Percentiles rank a stretch among this genome's conserved stretches.
Conservation (phyloP, 1,140 invertebrate genomes). For the Psix sp. region DNA sequence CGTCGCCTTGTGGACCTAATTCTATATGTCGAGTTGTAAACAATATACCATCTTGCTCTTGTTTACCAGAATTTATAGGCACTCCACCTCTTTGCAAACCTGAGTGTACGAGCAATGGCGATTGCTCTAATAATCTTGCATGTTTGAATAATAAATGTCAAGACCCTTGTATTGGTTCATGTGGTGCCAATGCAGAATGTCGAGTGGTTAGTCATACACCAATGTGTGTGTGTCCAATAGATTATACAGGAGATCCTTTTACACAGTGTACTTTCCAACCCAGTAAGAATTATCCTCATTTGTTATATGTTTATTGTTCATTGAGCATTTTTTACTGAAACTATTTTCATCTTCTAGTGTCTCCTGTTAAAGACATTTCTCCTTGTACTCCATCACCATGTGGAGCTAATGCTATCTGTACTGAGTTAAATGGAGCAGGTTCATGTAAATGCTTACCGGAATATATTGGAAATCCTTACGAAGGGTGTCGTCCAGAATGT, state of each 20-base stretch:
- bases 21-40: conserved; percentile 83
- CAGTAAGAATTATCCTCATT: conserved; percentile 75
- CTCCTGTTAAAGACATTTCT: conserved; percentile 43
- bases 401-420: conserved; percentile 79
- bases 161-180: conserved; percentile 83
- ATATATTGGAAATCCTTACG: conserved; percentile 74
- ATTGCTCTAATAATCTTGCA: conserved; percentile 81
- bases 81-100: conserved; percentile 82
- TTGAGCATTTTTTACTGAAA: background rate
- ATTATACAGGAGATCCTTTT: conserved; percentile 83
- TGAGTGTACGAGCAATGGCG: conserved; percentile 82
- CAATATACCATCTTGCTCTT: conserved; percentile 81
- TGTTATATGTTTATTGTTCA: background rate
- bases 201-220: conserved; percentile 84
- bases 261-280: conserved; percentile 79
- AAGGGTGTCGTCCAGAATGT: conserved; percentile 76
- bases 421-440: conserved; percentile 74
- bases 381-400: conserved; percentile 78
- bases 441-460: conserved; percentile 76
- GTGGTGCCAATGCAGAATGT: conserved; percentile 83
- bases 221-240: conserved; percentile 81
- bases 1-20: conserved; percentile 83
- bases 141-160: conserved; percentile 85
- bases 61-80: conserved; percentile 80
- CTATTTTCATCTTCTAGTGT: conserved; percentile 6